Base-by-base conservation (phyloP, 1,140 invertebrate species). In the Bombus pascuorum region DNA sequence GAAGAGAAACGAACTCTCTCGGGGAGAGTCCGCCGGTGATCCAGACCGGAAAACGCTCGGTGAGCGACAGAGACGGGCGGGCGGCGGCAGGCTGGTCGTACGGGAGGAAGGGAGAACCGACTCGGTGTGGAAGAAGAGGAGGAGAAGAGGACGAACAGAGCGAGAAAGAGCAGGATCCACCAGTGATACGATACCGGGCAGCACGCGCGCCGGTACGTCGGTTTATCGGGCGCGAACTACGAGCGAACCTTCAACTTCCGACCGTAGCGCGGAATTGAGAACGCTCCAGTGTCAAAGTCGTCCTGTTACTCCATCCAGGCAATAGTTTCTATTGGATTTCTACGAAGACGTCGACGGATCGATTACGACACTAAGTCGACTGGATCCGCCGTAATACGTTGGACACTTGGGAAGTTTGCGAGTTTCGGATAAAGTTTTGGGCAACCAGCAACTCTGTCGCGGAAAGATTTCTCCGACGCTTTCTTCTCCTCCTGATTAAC, bases 101-200 rank as follows among this genome's bases (percentile, higher is more conserved):
- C 75, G 75, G 42, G 66, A 88, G 83, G 74, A 73, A 89, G 78
- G 74, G 76, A 81, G 85, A 32, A 22, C 9, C 57, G 62, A 74
- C n/a, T n/a, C 39, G 82, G 39, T 66, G 80, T 83, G 57, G 85
- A 71, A 79, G 83, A 81, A 76, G 81, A 86, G 78, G 88, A 90
- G 79, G 71, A 34, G 66, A 73, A 15, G 57, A 82, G 76, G 72
- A 75, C 77, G 81, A 44, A 77, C 85, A 73, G 83, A 90, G 86
- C 57, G 71, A 90, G 86, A 90, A 83, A 86, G 83, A 73, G 80
- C 75, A 86, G 83, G 87, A 82, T 88, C 79, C 81, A 83, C 65
- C 86, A 83, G 89, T 90, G 89, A 91, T 91, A 91, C 83, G 79
- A 87, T 88, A 83, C 83, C 83, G 78, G 86, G 72, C 83, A 83